Evolutionary conservation across 2,113 vertebrate genomes (phyloP).

Genomic region (sheep (Ovis aries)): ARS-UI_Ramb_v3.0 NC_056069.1:67853001-67853500

Average conservation of each 20-base stretch:
- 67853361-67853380: background rate
- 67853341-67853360: too few relatives aligned
- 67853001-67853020: rapidly evolving
- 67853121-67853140: background rate
- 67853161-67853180: background rate
- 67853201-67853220: background rate
- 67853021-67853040: background rate
- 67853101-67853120: background rate
- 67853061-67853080: background rate
- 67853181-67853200: background rate
- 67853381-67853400: background rate
- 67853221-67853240: background rate
- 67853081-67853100: background rate
- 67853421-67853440: too few relatives aligned
- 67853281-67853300: rapidly evolving
- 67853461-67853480: rapidly evolving
- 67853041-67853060: background rate
- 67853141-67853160: background rate
- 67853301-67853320: background rate
- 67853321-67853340: background rate
- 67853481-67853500: rapidly evolving
- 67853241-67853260: rapidly evolving
- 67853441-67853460: background rate
- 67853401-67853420: rapidly evolving
- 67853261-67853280: background rate